phyloP scores from a whole-genome alignment of 1,140 invertebrate genomes.

The Camponotus vicinus region DNA sequence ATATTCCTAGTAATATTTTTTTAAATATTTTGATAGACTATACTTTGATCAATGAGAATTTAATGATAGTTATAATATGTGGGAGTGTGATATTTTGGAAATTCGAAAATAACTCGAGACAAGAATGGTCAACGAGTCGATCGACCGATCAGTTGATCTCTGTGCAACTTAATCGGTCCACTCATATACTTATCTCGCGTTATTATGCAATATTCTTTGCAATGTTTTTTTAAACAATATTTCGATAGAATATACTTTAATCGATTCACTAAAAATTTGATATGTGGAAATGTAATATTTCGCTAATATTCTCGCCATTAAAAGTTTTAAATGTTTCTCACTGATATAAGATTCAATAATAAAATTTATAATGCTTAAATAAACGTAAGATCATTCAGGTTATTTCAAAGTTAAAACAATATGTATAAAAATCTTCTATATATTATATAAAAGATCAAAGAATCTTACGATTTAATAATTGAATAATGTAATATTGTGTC shows the following conservation, averaged over 20 bases:
- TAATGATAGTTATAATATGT: no score
- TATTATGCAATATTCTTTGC: neutral
- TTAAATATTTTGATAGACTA: no score
- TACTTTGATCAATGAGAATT: no score
- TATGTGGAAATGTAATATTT: neutral
- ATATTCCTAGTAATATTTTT: no score
- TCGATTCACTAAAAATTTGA: no score
- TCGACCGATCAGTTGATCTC: neutral
- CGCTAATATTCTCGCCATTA: neutral
- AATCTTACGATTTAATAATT: no score
- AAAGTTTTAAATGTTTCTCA: neutral
- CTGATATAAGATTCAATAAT: neutral
- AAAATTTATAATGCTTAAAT: neutral
- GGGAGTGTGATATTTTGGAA: no score
- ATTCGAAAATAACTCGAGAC: no score
- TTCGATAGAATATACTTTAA: neutral
- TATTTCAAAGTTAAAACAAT: neutral
- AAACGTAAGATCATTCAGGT: neutral
- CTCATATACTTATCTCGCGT: neutral
- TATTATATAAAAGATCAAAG: no score
- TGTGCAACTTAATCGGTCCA: neutral
- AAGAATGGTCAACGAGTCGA: constrained; percentile 21
- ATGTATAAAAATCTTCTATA: neutral
- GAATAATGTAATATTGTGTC: no score
- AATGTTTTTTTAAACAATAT: neutral